Conservation (phyloP, 1,140 invertebrate genomes). For the Plutomurus gul region DNA sequence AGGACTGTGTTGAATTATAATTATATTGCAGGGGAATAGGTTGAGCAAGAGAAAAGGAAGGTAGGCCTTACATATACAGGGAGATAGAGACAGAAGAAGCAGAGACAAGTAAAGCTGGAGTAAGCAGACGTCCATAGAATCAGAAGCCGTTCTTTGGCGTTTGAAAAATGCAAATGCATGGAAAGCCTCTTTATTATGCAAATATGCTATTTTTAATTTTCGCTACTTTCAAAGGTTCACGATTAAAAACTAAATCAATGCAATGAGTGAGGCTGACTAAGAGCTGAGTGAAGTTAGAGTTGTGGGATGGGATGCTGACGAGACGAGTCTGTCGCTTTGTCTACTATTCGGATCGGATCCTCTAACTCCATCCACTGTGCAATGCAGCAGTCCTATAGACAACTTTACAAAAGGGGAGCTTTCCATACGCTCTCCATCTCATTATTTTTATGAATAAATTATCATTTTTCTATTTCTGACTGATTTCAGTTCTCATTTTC, state of each 20-base stretch:
- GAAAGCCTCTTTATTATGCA: slow-evolving; percentile 42
- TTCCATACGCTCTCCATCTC: slow-evolving; percentile 48
- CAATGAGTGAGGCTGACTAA: slow-evolving; percentile 3
- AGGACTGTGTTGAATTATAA: slow-evolving; percentile 9
- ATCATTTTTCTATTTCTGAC: slow-evolving; percentile 40
- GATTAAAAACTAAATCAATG: slow-evolving; percentile 43
- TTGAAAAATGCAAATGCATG: slow-evolving; percentile 46
- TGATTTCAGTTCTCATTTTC: slow-evolving; percentile 21
- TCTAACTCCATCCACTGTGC: not conserved
- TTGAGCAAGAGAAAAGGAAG: not conserved
- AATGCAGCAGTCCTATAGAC: not conserved
- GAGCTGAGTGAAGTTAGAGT: not conserved
- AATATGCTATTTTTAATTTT: slow-evolving; percentile 41
- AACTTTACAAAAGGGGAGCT: slow-evolving; percentile 35
- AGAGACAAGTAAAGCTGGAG: not conserved
- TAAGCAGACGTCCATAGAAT: slow-evolving; percentile 12
- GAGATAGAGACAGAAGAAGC: not conserved
- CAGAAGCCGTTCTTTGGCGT: not conserved
- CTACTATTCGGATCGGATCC: slow-evolving; percentile 13
- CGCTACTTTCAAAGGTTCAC: slow-evolving; percentile 37
- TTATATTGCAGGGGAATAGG: not conserved
- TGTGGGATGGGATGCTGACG: slow-evolving; percentile 1
- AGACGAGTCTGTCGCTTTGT: slow-evolving; percentile 17
- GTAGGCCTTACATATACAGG: not conserved
- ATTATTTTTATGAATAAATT: slow-evolving; percentile 50